Percentiles rank a stretch among this genome's conserved stretches.
These are phyloP conservation scores for Yoshiicerus persimilis DNA, from an alignment of 1,140 invertebrate species.

Conservation along the genomic window DNA sequence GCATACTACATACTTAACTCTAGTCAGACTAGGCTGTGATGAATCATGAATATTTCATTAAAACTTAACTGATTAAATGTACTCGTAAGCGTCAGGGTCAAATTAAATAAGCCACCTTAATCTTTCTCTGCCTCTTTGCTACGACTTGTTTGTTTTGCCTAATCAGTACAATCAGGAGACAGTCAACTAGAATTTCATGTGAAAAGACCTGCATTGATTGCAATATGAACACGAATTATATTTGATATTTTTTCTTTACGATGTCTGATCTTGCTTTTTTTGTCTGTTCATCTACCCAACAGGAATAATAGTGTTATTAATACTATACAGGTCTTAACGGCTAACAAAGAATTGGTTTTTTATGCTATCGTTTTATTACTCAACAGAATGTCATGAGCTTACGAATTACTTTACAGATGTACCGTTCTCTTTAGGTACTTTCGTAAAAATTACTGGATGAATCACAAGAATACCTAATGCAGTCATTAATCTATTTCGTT, in stretches of 20 bases:
- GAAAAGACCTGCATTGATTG: background rate
- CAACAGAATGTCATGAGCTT: background rate
- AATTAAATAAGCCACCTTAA: background rate
- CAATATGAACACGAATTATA: background rate
- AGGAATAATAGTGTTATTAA: background rate
- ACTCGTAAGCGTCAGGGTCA: background rate
- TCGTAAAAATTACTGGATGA: background rate
- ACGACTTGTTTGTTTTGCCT: background rate
- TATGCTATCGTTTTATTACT: background rate
- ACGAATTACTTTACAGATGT: background rate
- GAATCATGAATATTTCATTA: background rate
- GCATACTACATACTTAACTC: background rate
- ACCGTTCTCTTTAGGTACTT: background rate
- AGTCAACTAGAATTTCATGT: background rate
- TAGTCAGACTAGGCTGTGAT: background rate
- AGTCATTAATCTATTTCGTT: background rate
- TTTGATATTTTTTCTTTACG: background rate
- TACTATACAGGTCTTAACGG: background rate
- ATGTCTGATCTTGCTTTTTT: conserved; percentile 1
- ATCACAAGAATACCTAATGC: background rate
- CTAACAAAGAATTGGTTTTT: background rate
- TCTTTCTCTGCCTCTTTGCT: background rate
- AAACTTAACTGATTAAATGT: background rate
- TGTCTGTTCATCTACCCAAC: background rate
- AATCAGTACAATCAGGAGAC: conserved; percentile 3